Conservation (phyloP, 1,140 invertebrate genomes). For the Drosophila kikkawai region DNA sequence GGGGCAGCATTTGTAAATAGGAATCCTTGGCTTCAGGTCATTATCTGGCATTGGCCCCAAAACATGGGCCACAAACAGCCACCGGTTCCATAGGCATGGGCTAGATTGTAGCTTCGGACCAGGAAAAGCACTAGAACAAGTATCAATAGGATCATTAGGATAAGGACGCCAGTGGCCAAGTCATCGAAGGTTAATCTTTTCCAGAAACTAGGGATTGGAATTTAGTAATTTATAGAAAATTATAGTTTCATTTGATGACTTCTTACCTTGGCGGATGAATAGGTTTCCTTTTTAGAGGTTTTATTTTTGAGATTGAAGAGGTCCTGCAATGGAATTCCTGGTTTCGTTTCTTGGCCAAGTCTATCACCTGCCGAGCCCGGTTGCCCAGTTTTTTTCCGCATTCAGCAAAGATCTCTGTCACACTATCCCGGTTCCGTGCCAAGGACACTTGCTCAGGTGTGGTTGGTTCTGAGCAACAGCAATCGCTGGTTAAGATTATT, state of each 20-base stretch:
- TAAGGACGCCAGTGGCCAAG: background rate
- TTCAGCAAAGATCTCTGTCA: slow-evolving; percentile 6
- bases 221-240: background rate
- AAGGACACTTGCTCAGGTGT: background rate
- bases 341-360: background rate
- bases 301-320: background rate
- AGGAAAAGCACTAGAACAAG: slow-evolving; percentile 4
- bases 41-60: slow-evolving; percentile 39
- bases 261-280: background rate
- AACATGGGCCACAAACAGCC: slow-evolving; percentile 34
- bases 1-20: background rate
- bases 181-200: background rate
- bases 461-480: background rate
- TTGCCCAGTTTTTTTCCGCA: background rate
- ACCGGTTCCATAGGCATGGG: slow-evolving; percentile 38
- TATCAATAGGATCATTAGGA: background rate
- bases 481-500: background rate
- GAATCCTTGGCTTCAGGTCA: slow-evolving; percentile 1
- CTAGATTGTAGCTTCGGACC: slow-evolving; percentile 40
- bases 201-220: background rate
- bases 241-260: background rate
- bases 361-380: background rate
- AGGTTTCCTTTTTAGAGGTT: no score
- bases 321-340: no score
- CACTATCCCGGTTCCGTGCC: background rate